Evolutionary conservation across 2,888 invertebrate genomes (phyloP).

Genomic region (Tiphia femorata): DNA sequence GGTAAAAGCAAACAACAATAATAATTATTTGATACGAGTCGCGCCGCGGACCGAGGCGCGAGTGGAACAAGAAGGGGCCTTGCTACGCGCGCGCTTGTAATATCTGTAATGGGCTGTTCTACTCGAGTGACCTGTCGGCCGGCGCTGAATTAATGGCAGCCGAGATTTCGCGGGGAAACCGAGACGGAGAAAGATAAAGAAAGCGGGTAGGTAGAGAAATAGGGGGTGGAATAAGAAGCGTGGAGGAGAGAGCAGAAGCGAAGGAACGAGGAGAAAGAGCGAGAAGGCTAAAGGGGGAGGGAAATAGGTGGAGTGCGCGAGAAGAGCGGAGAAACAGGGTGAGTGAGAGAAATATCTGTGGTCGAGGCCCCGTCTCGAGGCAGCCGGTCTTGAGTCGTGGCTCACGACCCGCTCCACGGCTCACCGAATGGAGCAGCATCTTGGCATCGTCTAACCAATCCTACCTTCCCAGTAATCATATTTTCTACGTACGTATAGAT

Average conservation of each 20-base stretch:
- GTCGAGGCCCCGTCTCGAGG: constrained; percentile 13
- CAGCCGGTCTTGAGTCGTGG: constrained; percentile 36
- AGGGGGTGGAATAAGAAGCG: not conserved
- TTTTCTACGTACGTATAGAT: too few relatives aligned
- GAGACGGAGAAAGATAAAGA: constrained; percentile 31
- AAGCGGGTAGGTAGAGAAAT: constrained; percentile 14
- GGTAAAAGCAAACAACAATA: constrained; percentile 68
- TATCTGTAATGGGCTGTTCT: constrained; percentile 68
- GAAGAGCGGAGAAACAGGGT: not conserved
- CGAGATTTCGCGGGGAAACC: constrained; percentile 64
- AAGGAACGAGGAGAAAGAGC: not conserved
- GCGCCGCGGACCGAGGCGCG: not conserved
- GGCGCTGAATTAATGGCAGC: constrained; percentile 65
- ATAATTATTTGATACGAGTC: constrained; percentile 67
- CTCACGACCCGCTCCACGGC: constrained; percentile 36
- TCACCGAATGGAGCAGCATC: too few relatives aligned
- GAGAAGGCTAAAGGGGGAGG: not conserved
- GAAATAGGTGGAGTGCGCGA: too few relatives aligned
- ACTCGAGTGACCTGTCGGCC: constrained; percentile 68
- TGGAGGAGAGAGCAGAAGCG: constrained; percentile 8
- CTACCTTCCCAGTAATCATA: too few relatives aligned
- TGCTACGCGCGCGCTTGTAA: constrained; percentile 55
- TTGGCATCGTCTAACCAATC: too few relatives aligned
- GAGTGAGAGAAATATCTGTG: constrained; percentile 1
- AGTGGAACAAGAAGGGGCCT: constrained; percentile 14